Percentiles rank a stretch among this genome's conserved stretches.
phyloP scores from a whole-genome alignment of 92 coral and sea anemone genomes.

The Epizoanthus scotinus region DNA sequence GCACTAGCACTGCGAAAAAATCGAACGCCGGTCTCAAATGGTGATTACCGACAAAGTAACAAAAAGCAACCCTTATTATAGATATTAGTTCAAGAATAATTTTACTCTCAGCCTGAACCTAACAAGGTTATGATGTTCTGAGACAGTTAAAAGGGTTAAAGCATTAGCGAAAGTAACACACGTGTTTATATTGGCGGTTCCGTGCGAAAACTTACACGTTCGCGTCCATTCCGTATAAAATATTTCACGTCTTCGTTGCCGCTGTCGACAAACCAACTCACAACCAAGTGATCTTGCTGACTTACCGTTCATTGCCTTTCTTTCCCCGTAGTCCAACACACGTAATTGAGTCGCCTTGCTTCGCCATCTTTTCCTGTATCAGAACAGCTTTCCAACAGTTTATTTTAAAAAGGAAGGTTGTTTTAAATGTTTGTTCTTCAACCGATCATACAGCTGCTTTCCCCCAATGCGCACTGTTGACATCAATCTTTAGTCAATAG shows the following conservation, averaged over 20 bases:
- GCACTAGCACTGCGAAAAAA: conserved; percentile 13
- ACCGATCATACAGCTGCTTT: conserved; percentile 22
- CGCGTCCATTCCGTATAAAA: conserved; percentile 19
- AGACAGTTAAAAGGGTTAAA: neutral
- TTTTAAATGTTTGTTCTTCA: conserved; percentile 24
- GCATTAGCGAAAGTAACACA: neutral
- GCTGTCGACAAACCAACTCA: neutral
- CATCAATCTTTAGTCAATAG: conserved; percentile 26
- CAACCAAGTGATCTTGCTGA: neutral
- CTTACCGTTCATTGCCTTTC: conserved; percentile 22
- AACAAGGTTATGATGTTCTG: neutral
- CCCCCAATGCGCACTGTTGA: conserved; percentile 17
- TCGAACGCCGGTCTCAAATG: conserved; percentile 2
- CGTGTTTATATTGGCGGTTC: conserved; percentile 18
- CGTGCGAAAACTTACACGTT: neutral
- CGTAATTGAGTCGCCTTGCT: neutral
- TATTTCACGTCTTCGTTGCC: conserved; percentile 31
- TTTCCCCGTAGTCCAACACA: conserved; percentile 4
- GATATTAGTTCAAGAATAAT: conserved; percentile 10
- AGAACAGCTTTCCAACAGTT: conserved; percentile 10
- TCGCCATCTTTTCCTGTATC: conserved; percentile 32
- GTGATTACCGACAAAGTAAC: conserved; percentile 6
- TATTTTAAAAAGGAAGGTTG: too few species aligned
- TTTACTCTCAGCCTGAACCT: neutral
- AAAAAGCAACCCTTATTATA: neutral